Evolutionary conservation across 1,140 invertebrate genomes (phyloP), one percentile per base, ranked within the genome.

Genomic region (Microplitis mediator): DNA sequence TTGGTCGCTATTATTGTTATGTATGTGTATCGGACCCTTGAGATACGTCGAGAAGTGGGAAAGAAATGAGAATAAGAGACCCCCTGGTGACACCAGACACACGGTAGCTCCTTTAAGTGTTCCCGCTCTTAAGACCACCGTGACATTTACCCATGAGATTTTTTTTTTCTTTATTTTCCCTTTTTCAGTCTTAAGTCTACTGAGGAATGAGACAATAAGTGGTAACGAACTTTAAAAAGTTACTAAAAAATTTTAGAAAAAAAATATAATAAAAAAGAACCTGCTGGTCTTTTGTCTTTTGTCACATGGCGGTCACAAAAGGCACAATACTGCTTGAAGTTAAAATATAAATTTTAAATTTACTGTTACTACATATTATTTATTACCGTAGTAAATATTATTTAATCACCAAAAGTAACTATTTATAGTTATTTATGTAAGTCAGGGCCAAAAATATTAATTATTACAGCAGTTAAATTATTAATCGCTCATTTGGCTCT

Each of bases 91-190:
- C 73, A 39, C 16, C n/a, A 73, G 66, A 73, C 73, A 60, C 65
- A 82, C 84, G 78, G 84, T 85, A 86, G 84, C 82, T 73, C 66
- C 56, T 51, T 69, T 73, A 78, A 80, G 77, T 84, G 81, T 83
- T 79, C 71, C 73, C 77, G 76, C 76, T 74, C 78, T 56, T 67
- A 71, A 71, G 82, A 82, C 83, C 81, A 85, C 81, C 83, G 76
- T 82, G 82, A 80, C 79, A 81, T 78, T 80, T 81, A 70, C 67
- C 64, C 35, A 31, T 60, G 67, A 80, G 79, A 81, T 82, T 82
- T 81, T 81, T 82, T 72, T 74, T 70, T 79, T 79, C 77, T 76
- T 68, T 36, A 8, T 50, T 16, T 32, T 61, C 9, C 31, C 13
- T 32, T 61, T 61, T 16, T 16, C 31, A 16, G 54, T 16, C 39